Conservation (phyloP, 1,140 invertebrate species). For the Orchestia grillus region DNA sequence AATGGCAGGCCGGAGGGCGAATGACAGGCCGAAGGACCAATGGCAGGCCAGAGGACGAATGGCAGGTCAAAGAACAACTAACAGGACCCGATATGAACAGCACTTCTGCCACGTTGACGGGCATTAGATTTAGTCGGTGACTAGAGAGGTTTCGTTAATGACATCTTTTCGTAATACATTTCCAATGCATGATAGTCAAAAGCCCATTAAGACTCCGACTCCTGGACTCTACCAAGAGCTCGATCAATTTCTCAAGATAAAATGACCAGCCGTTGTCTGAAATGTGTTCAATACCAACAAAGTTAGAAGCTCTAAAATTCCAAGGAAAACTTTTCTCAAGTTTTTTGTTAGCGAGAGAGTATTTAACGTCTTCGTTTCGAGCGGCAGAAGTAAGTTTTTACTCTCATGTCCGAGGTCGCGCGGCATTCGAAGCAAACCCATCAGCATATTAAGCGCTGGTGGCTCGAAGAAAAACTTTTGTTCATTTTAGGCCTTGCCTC, state of each 20-base stretch:
- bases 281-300: background rate
- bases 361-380: background rate
- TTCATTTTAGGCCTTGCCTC: background rate
- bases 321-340: background rate
- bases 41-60: background rate
- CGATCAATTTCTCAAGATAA: background rate
- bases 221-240: background rate
- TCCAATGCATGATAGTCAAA: background rate
- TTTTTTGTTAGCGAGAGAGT: background rate
- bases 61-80: background rate
- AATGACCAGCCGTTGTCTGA: background rate
- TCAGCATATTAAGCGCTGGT: background rate
- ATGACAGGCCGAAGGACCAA: no score
- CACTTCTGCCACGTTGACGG: background rate
- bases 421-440: background rate
- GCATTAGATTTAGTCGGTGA: background rate
- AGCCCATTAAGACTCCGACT: no score
- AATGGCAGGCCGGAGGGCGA: no score
- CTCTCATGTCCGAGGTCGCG: background rate
- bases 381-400: background rate
- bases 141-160: background rate
- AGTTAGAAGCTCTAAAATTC: background rate
- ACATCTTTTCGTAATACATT: background rate
- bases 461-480: background rate
- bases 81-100: no score